Evolutionary conservation across 2,113 vertebrate genomes (phyloP), one percentile per base, ranked within the genome.

Genomic region (Aspidoscelis tigris): DNA sequence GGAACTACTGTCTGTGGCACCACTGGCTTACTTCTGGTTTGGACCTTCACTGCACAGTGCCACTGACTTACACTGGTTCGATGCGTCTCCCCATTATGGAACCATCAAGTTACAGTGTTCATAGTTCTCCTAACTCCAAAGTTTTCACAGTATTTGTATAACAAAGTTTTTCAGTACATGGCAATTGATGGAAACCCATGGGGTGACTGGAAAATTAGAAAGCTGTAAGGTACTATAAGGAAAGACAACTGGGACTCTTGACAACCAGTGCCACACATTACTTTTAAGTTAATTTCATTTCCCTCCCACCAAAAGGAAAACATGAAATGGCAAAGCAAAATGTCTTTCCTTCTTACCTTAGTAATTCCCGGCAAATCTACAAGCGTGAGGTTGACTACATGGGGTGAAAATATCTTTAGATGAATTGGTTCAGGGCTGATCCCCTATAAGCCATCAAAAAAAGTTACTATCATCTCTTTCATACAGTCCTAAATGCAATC

Each of bases 331-430:
- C 26, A 43, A 1, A 71, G 5, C 74, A n/a, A 2, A 88, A 14
- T 78, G 50, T 77, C 71, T 10, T 84, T n/a, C 1, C 3, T 73
- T 33, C 86, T 89, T 95, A 99, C 99, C 97, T 99, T 99, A 78
- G 99, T 99, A 93, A 99, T 97, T 87, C 99, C 99, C 82, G 99
- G 99, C 82, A 99, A 97, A 89, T 99, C 99, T 93, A 99, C 99
- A 87, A 99, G 95, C 22, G 99, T 99, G 91, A 99, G 95, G 92
- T 99, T 99, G 84, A 99, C 98, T 82, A 99, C 98, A 68, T 98
- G 95, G 47, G 99, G 96, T 20, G 98, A 99, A 95, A 99, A 99
- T 92, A 99, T 96, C 94, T 99, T 99, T 83, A 99, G 95, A 88
- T 99, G 99, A 94, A 99, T 99, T 2, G 99, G 98, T 88, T 99